Base-by-base conservation (phyloP, 2,888 invertebrate genomes). In the Phorcus lineatus region DNA sequence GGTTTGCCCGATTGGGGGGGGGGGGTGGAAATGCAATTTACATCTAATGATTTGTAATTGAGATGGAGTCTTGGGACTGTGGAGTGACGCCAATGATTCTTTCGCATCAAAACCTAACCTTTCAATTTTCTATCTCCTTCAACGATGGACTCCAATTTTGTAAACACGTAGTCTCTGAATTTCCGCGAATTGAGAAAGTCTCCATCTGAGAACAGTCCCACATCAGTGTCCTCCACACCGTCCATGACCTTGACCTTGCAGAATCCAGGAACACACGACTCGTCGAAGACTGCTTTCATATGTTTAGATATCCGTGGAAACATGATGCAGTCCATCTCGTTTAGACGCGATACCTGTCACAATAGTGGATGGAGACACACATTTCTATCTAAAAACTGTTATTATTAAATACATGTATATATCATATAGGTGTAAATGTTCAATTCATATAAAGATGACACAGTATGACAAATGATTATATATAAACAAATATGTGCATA, bases 161-260 rank as follows among this genome's bases (percentile, higher is more conserved):
- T 31, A 67, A 67, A 67, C 28, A 67, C 67, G 31, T 31, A 31
- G 22, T 0, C 31, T 31, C n/a, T 67, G 67, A 67, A 67, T 31
- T 31, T 67, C 31, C 31, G 11, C 11, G 67, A 67, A n/a, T 67
- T 67, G 16, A 67, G n/a, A 67, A 24, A 67, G 16, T 13, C 28
- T 36, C 67, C 67, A 4, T 67, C 67, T 28, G 31, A n/a, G 36
- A 28, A 67, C n/a, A 31, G 31, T n/a, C n/a, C n/a, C 16, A 67
- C n/a, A 31, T 28, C 31, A 36, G 36, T 36, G 28, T 28, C 67
- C 9, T 67, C 2, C 67, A 67, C 67, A n/a, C 16, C 13, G 13
- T n/a, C 36, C 28, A 16, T 28, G 36, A 67, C 67, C 67, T 67
- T 67, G 28, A 67, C 36, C 67, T 67, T 67, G 67, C 67, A 67